Percentiles rank a stretch among this genome's conserved stretches.
These are phyloP conservation scores for Tenthredo mesomela DNA, from an alignment of 2,888 invertebrate genomes.

Conservation along the genomic window DNA sequence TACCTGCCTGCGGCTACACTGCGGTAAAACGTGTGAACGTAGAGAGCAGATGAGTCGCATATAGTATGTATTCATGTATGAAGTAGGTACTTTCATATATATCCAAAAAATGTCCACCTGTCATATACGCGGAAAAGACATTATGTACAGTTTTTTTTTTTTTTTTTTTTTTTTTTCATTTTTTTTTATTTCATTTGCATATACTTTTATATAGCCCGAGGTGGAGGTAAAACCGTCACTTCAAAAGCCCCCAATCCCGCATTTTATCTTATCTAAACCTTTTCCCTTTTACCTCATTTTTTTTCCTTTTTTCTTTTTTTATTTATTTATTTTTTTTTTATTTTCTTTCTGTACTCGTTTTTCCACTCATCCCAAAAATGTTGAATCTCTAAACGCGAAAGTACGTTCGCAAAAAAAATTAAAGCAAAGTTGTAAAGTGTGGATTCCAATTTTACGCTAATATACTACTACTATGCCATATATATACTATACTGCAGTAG, in stretches of 20 bases:
- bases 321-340: background rate
- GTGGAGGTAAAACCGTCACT: constrained; percentile 11
- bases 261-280: background rate
- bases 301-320: too few relatives aligned
- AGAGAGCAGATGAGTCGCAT: background rate
- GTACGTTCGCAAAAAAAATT: background rate
- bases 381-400: background rate
- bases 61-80: background rate
- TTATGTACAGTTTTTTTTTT: background rate
- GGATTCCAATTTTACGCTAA: background rate
- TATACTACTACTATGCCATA: too few relatives aligned
- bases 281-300: background rate
- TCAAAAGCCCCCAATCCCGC: constrained; percentile 29
- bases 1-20: background rate
- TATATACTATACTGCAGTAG: too few relatives aligned
- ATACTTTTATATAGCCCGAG: too few relatives aligned
- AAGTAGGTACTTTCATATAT: background rate
- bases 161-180: background rate
- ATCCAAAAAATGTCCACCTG: background rate
- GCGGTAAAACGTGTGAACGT: background rate
- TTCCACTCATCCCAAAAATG: background rate
- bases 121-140: background rate
- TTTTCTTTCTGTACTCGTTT: background rate
- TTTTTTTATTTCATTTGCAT: background rate
- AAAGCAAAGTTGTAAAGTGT: background rate